A percentile compares a stretch with the other conserved stretches of the same genome.
phyloP scores from a whole-genome alignment of 2,888 invertebrate genomes.

The Protophormia terraenovae region DNA sequence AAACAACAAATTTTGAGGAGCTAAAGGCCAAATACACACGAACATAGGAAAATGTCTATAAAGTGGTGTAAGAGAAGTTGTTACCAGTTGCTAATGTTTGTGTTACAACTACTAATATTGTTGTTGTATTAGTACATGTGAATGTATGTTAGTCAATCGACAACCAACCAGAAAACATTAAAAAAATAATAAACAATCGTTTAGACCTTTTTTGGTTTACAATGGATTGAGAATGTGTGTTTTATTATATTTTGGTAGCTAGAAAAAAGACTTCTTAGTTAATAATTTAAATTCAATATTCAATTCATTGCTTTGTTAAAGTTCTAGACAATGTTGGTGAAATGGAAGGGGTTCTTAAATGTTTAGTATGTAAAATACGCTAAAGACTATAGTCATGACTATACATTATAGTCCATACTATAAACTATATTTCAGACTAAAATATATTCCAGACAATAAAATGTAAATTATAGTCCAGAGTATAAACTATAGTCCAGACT shows the following conservation, averaged over 20 bases:
- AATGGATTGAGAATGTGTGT: neutral
- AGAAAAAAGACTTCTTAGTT: neutral
- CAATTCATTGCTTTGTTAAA: neutral
- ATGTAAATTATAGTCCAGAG: too few relatives aligned
- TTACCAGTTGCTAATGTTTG: neutral
- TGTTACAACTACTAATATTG: neutral
- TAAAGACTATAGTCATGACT: too few relatives aligned
- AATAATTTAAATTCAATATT: neutral
- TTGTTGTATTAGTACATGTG: neutral
- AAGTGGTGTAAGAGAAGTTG: neutral
- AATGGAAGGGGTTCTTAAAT: neutral
- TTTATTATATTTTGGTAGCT: neutral
- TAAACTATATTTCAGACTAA: too few relatives aligned
- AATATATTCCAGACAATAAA: too few relatives aligned
- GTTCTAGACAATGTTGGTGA: neutral
- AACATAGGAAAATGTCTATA: neutral
- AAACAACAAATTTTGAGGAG: neutral
- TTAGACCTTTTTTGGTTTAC: neutral
- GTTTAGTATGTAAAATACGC: too few relatives aligned
- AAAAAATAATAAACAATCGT: constrained; percentile 4
- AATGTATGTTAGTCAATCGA: constrained; percentile 18
- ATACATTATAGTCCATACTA: too few relatives aligned
- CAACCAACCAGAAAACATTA: constrained; percentile 7
- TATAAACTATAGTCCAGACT: too few relatives aligned
- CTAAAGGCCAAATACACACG: neutral